Percentiles rank a stretch among this genome's conserved stretches.
Evolutionary conservation across 2,888 invertebrate species (phyloP).

Genomic region (Euzophera pinguis): DNA sequence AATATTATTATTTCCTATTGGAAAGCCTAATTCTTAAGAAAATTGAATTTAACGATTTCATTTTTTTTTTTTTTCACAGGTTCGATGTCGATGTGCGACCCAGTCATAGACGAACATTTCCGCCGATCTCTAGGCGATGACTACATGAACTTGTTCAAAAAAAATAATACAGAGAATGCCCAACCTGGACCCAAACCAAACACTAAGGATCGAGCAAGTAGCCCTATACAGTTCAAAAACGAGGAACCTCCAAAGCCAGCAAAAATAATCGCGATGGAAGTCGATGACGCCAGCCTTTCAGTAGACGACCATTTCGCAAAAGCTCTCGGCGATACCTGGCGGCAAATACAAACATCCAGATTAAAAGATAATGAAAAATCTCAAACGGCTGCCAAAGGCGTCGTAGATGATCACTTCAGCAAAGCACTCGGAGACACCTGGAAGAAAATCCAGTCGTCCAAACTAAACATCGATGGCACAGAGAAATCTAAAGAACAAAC

Average conservation of each 20-base stretch:
- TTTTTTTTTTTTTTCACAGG: slow-evolving; percentile 59
- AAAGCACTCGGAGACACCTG: slow-evolving; percentile 93
- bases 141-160: slow-evolving; percentile 85
- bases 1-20: too few relatives aligned
- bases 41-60: too few relatives aligned
- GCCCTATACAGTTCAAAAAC: slow-evolving; percentile 66
- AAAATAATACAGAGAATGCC: slow-evolving; percentile 62
- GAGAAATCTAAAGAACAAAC: slow-evolving; percentile 61
- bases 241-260: slow-evolving; percentile 58
- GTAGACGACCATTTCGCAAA: slow-evolving; percentile 97
- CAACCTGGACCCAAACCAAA: slow-evolving; percentile 60
- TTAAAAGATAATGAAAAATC: slow-evolving; percentile 65
- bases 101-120: slow-evolving; percentile 97
- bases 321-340: slow-evolving; percentile 92
- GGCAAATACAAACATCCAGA: slow-evolving; percentile 83
- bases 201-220: slow-evolving; percentile 73
- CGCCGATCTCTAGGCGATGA: slow-evolving; percentile 93
- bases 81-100: slow-evolving; percentile 89
- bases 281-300: slow-evolving; percentile 80
- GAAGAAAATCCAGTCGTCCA: slow-evolving; percentile 85
- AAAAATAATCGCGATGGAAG: slow-evolving; percentile 78
- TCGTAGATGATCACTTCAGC: slow-evolving; percentile 94
- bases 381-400: slow-evolving; percentile 46
- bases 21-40: too few relatives aligned
- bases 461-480: slow-evolving; percentile 48